Percentiles rank a stretch among this genome's conserved stretches.
Conservation (phyloP, 92 coral and sea anemone species). For the Paragorgia papillata region DNA sequence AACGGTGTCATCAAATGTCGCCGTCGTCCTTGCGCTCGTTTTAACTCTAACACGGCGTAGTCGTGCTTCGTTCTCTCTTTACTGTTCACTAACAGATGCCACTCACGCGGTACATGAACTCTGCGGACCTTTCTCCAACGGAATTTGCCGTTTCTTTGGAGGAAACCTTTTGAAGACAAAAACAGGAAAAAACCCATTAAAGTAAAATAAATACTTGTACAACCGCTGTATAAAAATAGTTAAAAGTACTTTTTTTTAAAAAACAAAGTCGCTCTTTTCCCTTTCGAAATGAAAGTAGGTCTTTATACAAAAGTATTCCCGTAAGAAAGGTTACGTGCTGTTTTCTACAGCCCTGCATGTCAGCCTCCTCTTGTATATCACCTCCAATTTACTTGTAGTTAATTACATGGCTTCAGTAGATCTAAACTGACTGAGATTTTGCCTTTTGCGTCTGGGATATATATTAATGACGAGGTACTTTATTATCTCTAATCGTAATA, state of each 20-base stretch:
- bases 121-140: slow-evolving; percentile 73
- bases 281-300: too few species aligned
- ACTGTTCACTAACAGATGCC: slow-evolving; percentile 47
- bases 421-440: too few species aligned
- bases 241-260: background rate
- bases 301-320: too few species aligned
- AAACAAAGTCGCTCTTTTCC: background rate
- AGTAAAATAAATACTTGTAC: background rate
- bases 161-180: slow-evolving; percentile 57
- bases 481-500: too few species aligned
- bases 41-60: slow-evolving; percentile 72
- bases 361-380: too few species aligned
- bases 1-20: slow-evolving; percentile 69
- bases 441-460: too few species aligned
- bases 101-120: slow-evolving; percentile 57
- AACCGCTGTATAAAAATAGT: too few species aligned
- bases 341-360: too few species aligned
- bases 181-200: background rate
- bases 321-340: too few species aligned
- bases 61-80: slow-evolving; percentile 62
- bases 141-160: slow-evolving; percentile 63
- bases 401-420: too few species aligned
- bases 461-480: too few species aligned
- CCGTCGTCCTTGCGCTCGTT: slow-evolving; percentile 65
- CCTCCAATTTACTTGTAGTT: too few species aligned